Base-by-base conservation (phyloP, 2,797 vertebrate genomes). In the Cetoscarus ocellatus region DNA sequence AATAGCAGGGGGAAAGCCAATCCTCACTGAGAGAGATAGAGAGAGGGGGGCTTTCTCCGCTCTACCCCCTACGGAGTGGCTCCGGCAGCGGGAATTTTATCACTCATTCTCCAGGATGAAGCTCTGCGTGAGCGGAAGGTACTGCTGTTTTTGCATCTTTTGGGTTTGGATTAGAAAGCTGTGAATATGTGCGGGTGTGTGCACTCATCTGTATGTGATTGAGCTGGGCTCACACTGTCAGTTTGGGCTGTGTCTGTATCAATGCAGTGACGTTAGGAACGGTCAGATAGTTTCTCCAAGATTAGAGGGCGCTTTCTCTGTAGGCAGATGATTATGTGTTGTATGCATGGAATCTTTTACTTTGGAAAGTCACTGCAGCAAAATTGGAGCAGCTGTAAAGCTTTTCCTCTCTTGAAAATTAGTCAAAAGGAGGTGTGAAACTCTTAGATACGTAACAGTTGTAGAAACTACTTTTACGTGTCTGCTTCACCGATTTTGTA, bases 41-140 rank as follows among this genome's bases (percentile, higher is more conserved):
- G 18, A 82, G 50, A 61, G 60, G 44, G 60, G 86, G 88, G 71
- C 12, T 76, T 83, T 88, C 85, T 89, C 83, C 61, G 34, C 75
- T 61, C 49, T 59, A 27, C 27, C 27, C 73, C 69, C 12, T 12
- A 5, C 52, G 14, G 76, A 54, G 53, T 83, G 61, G 74, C 85
- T 88, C 69, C 56, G 58, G 70, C 74, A 52, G 83, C 70, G 65
- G 87, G 87, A 86, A 80, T 78, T 69, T 76, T 80, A 70, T 80
- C 79, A 80, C 66, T 75, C 47, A 3, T 59, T 78, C 82, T 85
- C 75, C 84, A 84, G 88, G 84, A 93, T 93, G 92, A 92, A 85
- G 87, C 92, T 91, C 73, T 93, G 91, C 70, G 61, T 79, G 78
- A 91, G 90, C 45, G 84, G 88, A 88, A 93, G 92, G 92, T 93